Evolutionary conservation across 30 jellyfish, hydroid and myxozoan species (phyloP).

Genomic region (Haliclystus octoradiatus): DNA sequence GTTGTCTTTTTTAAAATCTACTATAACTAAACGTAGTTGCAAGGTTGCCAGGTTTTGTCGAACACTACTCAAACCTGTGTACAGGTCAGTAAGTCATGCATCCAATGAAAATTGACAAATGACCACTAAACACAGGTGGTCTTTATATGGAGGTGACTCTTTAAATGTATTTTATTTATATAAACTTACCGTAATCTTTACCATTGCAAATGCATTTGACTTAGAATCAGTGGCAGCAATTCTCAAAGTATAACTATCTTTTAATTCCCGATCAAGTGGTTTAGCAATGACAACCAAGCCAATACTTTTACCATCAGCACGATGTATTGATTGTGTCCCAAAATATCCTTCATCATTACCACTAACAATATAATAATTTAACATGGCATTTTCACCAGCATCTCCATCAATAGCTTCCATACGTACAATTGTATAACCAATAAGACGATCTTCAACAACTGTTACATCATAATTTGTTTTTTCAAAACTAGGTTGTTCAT

Average conservation of each 20-base stretch:
- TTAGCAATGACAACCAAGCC: conserved; percentile 69
- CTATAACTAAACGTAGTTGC: too few relatives aligned
- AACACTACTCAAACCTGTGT: too few relatives aligned
- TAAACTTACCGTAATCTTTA: conserved; percentile 58
- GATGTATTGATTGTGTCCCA: conserved; percentile 57
- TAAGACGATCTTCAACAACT: conserved; percentile 36
- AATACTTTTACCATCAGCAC: conserved; percentile 58
- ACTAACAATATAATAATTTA: conserved; percentile 54
- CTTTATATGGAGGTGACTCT: too few relatives aligned
- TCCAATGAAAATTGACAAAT: too few relatives aligned
- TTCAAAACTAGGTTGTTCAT: conserved; percentile 51
- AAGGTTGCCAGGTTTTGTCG: too few relatives aligned
- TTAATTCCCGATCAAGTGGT: conserved; percentile 77
- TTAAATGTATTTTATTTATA: too few relatives aligned
- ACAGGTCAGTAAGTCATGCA: too few relatives aligned
- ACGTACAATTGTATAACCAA: conserved; percentile 37
- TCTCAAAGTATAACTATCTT: conserved; percentile 40
- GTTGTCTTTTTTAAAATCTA: too few relatives aligned
- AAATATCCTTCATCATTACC: conserved; percentile 91
- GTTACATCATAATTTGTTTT: conserved; percentile 23
- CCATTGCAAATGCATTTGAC: conserved; percentile 40
- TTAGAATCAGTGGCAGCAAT: conserved; percentile 81
- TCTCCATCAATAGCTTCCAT: conserved; percentile 69
- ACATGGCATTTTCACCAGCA: conserved; percentile 90
- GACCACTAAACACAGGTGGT: too few relatives aligned